Conservation (phyloP, 2,113 vertebrate genomes). For the Calyptommatus sinebrachiatus region DNA sequence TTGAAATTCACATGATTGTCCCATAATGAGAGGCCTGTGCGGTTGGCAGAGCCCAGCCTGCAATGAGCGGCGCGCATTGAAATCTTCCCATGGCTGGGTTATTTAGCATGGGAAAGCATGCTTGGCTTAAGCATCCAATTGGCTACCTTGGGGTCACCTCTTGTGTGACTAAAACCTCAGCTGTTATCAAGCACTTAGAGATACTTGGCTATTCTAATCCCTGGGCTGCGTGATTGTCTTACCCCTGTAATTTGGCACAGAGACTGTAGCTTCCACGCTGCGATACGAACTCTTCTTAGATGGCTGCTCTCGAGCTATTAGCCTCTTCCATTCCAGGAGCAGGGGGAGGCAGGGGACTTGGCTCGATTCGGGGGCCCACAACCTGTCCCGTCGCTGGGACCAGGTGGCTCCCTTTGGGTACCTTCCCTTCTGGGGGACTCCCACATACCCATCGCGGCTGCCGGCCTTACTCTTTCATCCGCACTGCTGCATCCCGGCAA, state of each 20-base stretch:
- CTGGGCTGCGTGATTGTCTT: slow-evolving; percentile 20
- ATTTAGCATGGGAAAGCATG: slow-evolving; percentile 6
- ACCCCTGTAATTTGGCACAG: slow-evolving; percentile 27
- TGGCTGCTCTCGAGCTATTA: neutral
- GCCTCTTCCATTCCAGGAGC: slow-evolving; percentile 13
- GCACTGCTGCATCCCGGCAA: neutral
- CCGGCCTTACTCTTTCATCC: neutral
- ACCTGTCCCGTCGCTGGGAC: neutral
- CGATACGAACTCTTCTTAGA: neutral
- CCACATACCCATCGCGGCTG: too few species aligned
- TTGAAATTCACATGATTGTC: slow-evolving; percentile 1
- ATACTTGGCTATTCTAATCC: slow-evolving; percentile 23
- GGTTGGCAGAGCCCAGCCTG: slow-evolving; percentile 9
- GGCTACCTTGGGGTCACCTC: slow-evolving; percentile 9
- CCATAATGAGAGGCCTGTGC: slow-evolving; percentile 6
- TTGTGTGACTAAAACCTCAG: slow-evolving; percentile 10
- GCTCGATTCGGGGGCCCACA: neutral
- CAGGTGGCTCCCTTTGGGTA: fast-evolving
- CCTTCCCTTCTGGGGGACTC: neutral
- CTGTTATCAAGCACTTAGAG: slow-evolving; percentile 18
- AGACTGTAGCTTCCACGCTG: slow-evolving; percentile 14
- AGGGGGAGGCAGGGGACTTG: neutral
- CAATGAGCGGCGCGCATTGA: neutral
- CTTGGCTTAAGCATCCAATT: slow-evolving; percentile 12
- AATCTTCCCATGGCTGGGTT: neutral